Evolutionary conservation across 2,113 vertebrate genomes (phyloP).

Genomic region (Perccottus glenii): DNA sequence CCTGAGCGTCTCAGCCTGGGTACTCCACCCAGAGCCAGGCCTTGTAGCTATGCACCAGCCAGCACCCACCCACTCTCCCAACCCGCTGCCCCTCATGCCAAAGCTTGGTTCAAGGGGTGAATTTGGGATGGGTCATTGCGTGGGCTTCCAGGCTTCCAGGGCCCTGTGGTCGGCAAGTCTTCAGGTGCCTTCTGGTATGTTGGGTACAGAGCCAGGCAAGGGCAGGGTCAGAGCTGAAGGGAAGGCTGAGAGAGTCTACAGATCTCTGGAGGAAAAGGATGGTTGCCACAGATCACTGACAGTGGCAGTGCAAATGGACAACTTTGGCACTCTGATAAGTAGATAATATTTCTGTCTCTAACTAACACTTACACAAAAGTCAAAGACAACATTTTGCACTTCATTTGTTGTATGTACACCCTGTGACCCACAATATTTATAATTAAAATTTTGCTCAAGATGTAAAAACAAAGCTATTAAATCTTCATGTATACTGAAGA

Average conservation of each 20-base stretch:
- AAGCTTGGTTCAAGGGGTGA: slow-evolving; percentile 61
- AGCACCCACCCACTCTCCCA: not conserved
- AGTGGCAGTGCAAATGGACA: not conserved
- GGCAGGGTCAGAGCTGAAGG: slow-evolving; percentile 3
- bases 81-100: slow-evolving; percentile 20
- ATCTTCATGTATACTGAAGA: too few relatives aligned
- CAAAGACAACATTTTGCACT: too few relatives aligned
- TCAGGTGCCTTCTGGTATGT: slow-evolving; percentile 75
- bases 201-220: slow-evolving; percentile 54
- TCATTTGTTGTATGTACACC: too few relatives aligned
- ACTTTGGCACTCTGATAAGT: not conserved
- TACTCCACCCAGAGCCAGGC: slow-evolving; percentile 43
- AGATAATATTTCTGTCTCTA: not conserved
- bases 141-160: slow-evolving; percentile 54
- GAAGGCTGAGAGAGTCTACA: slow-evolving; percentile 7
- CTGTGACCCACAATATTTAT: too few relatives aligned
- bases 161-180: slow-evolving; percentile 53
- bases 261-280: slow-evolving; percentile 16
- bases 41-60: slow-evolving; percentile 34
- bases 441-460: too few relatives aligned
- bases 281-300: slow-evolving; percentile 18
- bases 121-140: slow-evolving; percentile 72
- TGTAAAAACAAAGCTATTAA: too few relatives aligned
- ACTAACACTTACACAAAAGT: too few relatives aligned
- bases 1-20: slow-evolving; percentile 60